Evolutionary conservation across 1,140 invertebrate species (phyloP).

Genomic region (Hydropsyche tenuis): DNA sequence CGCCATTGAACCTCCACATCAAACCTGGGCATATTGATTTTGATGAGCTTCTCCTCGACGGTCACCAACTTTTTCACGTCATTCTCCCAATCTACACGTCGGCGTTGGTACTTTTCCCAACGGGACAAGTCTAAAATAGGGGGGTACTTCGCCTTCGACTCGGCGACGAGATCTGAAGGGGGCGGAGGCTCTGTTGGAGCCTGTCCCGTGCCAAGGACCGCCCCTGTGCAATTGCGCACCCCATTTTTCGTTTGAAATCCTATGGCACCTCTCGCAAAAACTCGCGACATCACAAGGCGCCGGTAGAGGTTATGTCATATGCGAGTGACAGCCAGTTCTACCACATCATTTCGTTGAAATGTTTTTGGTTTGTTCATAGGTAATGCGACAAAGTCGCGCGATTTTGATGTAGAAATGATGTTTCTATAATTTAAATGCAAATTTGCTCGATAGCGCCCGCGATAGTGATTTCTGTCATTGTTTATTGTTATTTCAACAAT

Average conservation of each 20-base stretch:
- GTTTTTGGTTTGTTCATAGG: too few relatives aligned
- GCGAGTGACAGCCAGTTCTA: background rate
- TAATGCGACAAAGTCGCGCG: too few relatives aligned
- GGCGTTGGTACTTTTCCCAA: conserved; percentile 48
- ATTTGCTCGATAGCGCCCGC: too few relatives aligned
- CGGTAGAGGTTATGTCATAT: background rate
- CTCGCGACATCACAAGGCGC: background rate
- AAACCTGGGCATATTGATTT: conserved; percentile 79
- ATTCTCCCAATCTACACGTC: conserved; percentile 61
- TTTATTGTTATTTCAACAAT: too few relatives aligned
- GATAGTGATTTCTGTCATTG: too few relatives aligned
- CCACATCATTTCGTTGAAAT: background rate
- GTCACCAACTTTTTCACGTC: conserved; percentile 70
- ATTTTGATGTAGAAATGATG: too few relatives aligned
- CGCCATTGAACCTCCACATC: conserved; percentile 65
- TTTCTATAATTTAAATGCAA: too few relatives aligned
- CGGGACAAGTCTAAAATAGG: conserved; percentile 33
- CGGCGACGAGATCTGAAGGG: background rate
- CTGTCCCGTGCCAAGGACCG: background rate
- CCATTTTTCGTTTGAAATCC: background rate
- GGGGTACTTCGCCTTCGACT: too few relatives aligned
- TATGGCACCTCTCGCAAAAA: background rate
- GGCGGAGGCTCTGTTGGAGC: too few relatives aligned
- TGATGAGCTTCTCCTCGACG: conserved; percentile 82
- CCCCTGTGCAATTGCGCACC: background rate